These are phyloP conservation scores for Augochlora pura DNA, from an alignment of 1,140 invertebrate species.

Conservation along the genomic window DNA sequence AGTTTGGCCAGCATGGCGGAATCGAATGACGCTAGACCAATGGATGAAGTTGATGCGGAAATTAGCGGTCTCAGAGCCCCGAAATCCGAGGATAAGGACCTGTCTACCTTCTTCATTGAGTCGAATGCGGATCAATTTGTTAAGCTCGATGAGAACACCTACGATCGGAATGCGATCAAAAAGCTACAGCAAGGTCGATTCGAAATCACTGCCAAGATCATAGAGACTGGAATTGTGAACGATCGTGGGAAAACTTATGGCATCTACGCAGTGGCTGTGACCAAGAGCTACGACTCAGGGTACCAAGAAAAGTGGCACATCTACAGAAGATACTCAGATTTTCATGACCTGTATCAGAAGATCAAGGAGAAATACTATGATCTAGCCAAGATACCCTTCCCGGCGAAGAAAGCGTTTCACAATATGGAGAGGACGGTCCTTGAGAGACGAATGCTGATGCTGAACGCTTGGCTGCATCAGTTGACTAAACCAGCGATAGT, in stretches of 20 bases:
- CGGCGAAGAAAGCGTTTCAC: constrained; percentile 96
- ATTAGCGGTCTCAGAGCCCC: constrained; percentile 27
- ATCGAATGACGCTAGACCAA: constrained; percentile 25
- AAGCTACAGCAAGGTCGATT: constrained; percentile 83
- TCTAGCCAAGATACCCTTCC: constrained; percentile 90
- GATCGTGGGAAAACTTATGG: constrained; percentile 92
- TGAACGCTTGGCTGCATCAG: constrained; percentile 91
- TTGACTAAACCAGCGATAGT: constrained; percentile 84
- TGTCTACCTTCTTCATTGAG: constrained; percentile 65
- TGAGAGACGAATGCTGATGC: constrained; percentile 91
- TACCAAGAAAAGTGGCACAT: constrained; percentile 90
- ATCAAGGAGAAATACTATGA: constrained; percentile 91
- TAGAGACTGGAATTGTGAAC: constrained; percentile 88
- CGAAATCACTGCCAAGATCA: constrained; percentile 84
- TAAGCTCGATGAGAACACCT: constrained; percentile 69
- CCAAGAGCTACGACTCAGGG: constrained; percentile 83
- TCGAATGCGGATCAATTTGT: constrained; percentile 65
- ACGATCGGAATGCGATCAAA: constrained; percentile 76
- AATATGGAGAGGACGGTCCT: constrained; percentile 94
- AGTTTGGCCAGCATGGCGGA: constrained; percentile 61
- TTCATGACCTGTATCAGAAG: constrained; percentile 91
- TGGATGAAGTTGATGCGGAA: constrained; percentile 57
- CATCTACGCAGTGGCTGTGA: constrained; percentile 93
- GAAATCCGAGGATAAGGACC: constrained; percentile 64
- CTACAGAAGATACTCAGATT: constrained; percentile 93